phyloP scores from a whole-genome alignment of 2,113 vertebrate species.

The Donacobius atricapilla region DNA sequence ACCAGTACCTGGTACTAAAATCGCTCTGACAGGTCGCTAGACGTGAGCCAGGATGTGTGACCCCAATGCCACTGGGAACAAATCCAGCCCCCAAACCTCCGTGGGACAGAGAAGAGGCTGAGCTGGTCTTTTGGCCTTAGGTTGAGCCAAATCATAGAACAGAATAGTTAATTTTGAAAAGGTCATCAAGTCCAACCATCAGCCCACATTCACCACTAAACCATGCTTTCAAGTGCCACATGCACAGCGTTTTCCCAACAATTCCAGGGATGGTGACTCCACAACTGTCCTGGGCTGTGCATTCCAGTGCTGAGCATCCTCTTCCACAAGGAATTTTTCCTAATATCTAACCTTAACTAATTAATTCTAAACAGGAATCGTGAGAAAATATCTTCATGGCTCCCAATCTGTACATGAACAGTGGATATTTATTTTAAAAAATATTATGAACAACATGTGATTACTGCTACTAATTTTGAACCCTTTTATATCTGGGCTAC shows the following conservation, averaged over 20 bases:
- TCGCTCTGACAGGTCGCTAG: rapidly evolving
- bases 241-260: rapidly evolving
- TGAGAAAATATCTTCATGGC: rapidly evolving
- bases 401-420: background rate
- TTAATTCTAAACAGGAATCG: background rate
- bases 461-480: background rate
- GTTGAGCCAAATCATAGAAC: background rate
- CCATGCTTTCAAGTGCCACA: background rate
- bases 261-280: background rate
- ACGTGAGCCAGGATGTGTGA: background rate
- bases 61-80: background rate
- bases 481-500: background rate
- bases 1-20: background rate
- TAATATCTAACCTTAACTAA: background rate
- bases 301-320: background rate
- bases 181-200: no score
- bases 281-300: background rate
- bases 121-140: background rate
- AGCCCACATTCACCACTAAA: background rate
- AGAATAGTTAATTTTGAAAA: background rate
- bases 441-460: background rate
- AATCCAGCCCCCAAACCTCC: background rate
- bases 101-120: background rate
- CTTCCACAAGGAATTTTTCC: background rate
- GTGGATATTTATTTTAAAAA: background rate